These are phyloP conservation scores for Stegana nigrithorax DNA, from an alignment of 2,888 invertebrate species.

Conservation along the genomic window DNA sequence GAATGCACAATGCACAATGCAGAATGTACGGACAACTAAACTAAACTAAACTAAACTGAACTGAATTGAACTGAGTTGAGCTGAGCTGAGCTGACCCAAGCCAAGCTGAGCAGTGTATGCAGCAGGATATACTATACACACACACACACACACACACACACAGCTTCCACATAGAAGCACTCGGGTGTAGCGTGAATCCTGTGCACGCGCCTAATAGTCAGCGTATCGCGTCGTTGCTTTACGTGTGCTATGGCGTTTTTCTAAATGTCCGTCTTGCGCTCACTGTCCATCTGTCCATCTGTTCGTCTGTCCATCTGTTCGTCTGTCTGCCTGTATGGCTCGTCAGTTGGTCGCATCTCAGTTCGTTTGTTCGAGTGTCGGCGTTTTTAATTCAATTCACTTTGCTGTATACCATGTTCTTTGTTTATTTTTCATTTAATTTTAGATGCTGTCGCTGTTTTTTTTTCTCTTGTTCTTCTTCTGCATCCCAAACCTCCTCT, in stretches of 20 bases:
- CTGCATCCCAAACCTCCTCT: too few relatives aligned
- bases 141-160: not conserved
- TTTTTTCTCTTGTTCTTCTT: not conserved
- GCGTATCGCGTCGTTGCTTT: too few relatives aligned
- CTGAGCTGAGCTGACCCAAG: too few relatives aligned
- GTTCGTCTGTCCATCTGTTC: not conserved
- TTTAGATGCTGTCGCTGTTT: constrained; percentile 44
- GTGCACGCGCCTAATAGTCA: not conserved
- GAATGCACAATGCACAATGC: too few relatives aligned
- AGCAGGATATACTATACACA: not conserved
- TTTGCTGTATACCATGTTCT: constrained; percentile 47
- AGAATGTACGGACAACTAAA: too few relatives aligned
- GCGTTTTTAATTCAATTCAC: constrained; percentile 52
- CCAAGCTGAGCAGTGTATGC: too few relatives aligned
- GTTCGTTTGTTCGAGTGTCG: constrained; percentile 6
- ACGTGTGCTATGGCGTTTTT: not conserved
- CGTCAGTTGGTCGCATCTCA: constrained; percentile 11
- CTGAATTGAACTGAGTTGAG: too few relatives aligned
- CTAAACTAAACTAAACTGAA: too few relatives aligned
- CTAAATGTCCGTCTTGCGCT: not conserved
- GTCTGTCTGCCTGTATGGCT: not conserved
- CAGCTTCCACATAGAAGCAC: not conserved
- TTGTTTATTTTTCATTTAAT: constrained; percentile 61
- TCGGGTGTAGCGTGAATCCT: not conserved
- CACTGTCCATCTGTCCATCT: not conserved